Evolutionary conservation across 2,797 vertebrate species (phyloP).

Genomic region (Lagodon rhomboides): DNA sequence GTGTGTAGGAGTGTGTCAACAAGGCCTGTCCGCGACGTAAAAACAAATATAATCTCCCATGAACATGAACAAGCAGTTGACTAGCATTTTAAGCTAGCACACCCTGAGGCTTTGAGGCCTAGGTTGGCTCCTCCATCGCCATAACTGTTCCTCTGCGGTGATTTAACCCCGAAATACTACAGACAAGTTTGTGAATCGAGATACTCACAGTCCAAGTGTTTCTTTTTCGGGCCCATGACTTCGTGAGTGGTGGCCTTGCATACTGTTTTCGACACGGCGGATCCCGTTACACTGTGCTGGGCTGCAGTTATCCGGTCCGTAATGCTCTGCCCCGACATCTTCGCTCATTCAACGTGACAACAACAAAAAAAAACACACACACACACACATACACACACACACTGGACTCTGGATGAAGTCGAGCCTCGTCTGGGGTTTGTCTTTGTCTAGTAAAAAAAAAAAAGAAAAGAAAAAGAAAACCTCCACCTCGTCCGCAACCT

Average conservation of each 20-base stretch:
- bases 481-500: slow-evolving; percentile 68
- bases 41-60: slow-evolving; percentile 55
- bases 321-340: slow-evolving; percentile 96
- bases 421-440: slow-evolving; percentile 6
- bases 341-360: slow-evolving; percentile 68
- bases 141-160: slow-evolving; percentile 33
- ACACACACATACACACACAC: no score
- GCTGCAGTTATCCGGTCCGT: slow-evolving; percentile 96
- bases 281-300: slow-evolving; percentile 96
- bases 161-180: neutral
- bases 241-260: slow-evolving; percentile 95
- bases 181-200: neutral
- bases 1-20: neutral
- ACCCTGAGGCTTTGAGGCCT: slow-evolving; percentile 77
- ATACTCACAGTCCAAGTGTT: slow-evolving; percentile 95
- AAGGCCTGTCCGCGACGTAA: slow-evolving; percentile 30
- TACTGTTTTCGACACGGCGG: slow-evolving; percentile 92
- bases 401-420: neutral
- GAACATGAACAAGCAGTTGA: slow-evolving; percentile 34
- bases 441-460: slow-evolving; percentile 16
- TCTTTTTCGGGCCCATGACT: slow-evolving; percentile 93
- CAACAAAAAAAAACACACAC: slow-evolving; percentile 15
- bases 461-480: slow-evolving; percentile 44
- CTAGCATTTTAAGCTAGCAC: slow-evolving; percentile 63
- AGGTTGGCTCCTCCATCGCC: slow-evolving; percentile 47